A percentile compares a stretch with the other conserved stretches of the same genome.
These are phyloP conservation scores for Ivindomyrus marchei DNA, from an alignment of 2,113 vertebrate genomes.

Conservation along the genomic window DNA sequence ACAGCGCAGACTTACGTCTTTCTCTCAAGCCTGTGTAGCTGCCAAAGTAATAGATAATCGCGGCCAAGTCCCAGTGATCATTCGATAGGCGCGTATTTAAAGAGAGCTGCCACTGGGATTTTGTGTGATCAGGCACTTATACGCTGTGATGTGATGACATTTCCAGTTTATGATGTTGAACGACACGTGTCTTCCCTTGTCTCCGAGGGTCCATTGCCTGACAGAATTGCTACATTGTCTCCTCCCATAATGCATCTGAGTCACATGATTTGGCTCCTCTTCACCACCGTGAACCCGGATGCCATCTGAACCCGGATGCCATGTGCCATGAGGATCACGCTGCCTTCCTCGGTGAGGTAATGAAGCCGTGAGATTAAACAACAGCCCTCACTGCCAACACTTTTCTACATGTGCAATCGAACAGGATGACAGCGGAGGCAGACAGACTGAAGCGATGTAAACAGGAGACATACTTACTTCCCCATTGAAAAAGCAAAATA, in stretches of 20 bases:
- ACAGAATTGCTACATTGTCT: not conserved
- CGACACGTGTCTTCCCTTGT: not conserved
- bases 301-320: not conserved
- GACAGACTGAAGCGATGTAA: not conserved
- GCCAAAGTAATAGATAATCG: not conserved
- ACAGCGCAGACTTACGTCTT: not conserved
- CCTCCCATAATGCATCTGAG: not conserved
- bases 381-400: not conserved
- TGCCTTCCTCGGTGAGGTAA: not conserved
- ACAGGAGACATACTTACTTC: constrained; percentile 67
- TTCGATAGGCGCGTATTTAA: not conserved
- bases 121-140: not conserved
- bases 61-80: not conserved
- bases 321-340: not conserved
- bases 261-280: not conserved
- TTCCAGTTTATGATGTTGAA: not conserved
- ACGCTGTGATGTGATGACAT: not conserved
- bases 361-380: not conserved
- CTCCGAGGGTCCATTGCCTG: not conserved
- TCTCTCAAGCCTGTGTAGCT: not conserved
- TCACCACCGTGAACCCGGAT: not conserved
- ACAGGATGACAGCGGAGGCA: not conserved
- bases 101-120: not conserved
- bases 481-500: constrained; percentile 98
- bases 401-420: not conserved